Conservation (phyloP, 2,888 invertebrate species). For the Gortyna flavago region DNA sequence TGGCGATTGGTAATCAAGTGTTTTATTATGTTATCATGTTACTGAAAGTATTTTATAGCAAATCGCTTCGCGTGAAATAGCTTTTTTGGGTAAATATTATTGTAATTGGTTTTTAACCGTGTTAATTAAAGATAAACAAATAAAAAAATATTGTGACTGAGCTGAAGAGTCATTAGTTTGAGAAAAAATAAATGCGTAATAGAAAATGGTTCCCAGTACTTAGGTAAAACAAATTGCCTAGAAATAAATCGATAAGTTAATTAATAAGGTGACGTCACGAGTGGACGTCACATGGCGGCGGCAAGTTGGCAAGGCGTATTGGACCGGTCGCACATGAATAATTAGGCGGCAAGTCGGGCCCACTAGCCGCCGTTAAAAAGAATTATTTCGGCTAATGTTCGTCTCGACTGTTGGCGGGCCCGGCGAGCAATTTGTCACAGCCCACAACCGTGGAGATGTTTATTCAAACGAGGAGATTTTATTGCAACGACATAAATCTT, state of each 20-base stretch:
- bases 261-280: constrained; percentile 54
- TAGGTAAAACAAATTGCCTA: constrained; percentile 2
- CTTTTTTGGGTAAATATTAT: neutral
- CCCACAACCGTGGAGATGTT: constrained; percentile 82
- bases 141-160: neutral
- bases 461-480: constrained; percentile 89
- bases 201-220: neutral
- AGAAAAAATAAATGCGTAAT: neutral
- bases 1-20: constrained; percentile 62
- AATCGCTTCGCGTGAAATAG: neutral
- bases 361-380: constrained; percentile 83
- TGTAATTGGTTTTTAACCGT: neutral
- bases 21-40: constrained; percentile 47
- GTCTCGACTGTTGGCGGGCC: constrained; percentile 84
- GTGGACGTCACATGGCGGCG: constrained; percentile 32
- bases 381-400: constrained; percentile 86
- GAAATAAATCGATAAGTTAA: constrained; percentile 54
- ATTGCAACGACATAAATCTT: constrained; percentile 88
- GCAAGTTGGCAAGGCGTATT: constrained; percentile 61
- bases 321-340: constrained; percentile 78
- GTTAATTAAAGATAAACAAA: neutral
- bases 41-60: constrained; percentile 16
- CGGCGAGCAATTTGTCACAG: constrained; percentile 86
- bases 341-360: constrained; percentile 79
- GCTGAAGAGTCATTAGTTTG: neutral